A percentile compares a stretch with the other conserved stretches of the same genome.
These are phyloP conservation scores for Chaetura pelagica DNA, from an alignment of 2,113 vertebrate genomes.

Conservation along the genomic window DNA sequence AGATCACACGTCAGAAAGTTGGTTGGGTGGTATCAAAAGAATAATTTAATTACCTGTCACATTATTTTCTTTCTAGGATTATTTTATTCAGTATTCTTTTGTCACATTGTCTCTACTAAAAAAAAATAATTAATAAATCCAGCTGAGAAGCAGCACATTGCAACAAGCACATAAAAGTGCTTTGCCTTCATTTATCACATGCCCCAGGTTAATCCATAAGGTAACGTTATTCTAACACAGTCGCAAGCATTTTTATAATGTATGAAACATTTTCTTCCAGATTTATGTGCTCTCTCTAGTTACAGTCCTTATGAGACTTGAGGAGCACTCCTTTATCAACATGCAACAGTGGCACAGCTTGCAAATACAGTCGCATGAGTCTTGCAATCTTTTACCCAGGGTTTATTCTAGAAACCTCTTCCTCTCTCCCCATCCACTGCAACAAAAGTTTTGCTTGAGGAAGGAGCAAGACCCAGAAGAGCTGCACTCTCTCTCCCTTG, in stretches of 20 bases:
- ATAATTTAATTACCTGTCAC: not conserved
- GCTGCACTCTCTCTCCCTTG: not conserved
- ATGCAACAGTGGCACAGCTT: not conserved
- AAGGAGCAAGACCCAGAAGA: conserved; percentile 22
- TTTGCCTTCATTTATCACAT: not conserved
- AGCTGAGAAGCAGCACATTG: not conserved
- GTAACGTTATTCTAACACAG: not conserved
- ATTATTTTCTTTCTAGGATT: not conserved
- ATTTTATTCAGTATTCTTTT: not conserved
- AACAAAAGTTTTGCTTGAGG: conserved; percentile 27
- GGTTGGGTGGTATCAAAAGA: not conserved
- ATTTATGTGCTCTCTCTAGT: not conserved
- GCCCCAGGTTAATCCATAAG: not conserved
- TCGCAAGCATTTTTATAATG: not conserved
- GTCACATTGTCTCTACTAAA: not conserved
- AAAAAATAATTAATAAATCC: not conserved
- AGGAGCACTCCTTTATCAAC: not conserved
- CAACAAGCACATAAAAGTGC: not conserved
- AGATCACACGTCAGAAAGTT: not conserved
- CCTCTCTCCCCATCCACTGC: conserved; percentile 8
- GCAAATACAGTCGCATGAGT: not conserved
- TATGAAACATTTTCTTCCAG: not conserved
- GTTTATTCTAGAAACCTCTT: conserved; percentile 54
- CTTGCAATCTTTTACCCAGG: not conserved
- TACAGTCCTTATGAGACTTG: not conserved